phyloP scores from a whole-genome alignment of 2,113 vertebrate species.

The Brienomyrus brachyistius region DNA sequence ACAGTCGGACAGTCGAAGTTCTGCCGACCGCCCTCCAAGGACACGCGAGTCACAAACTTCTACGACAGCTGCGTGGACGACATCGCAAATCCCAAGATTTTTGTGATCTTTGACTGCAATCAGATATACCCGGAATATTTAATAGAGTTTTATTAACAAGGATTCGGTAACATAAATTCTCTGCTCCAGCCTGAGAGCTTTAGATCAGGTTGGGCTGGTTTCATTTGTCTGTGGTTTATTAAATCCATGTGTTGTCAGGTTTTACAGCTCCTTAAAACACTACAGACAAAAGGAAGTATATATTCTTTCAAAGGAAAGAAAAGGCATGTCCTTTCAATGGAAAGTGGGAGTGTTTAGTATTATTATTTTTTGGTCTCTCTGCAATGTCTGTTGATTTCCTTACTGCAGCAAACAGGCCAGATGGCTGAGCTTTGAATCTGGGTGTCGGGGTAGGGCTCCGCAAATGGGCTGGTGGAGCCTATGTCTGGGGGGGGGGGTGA shows the following conservation, averaged over 20 bases:
- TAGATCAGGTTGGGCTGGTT: neutral
- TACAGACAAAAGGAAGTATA: neutral
- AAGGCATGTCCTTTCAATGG: neutral
- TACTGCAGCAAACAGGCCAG: neutral
- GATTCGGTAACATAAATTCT: neutral
- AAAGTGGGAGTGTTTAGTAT: neutral
- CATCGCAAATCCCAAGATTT: conserved; percentile 85
- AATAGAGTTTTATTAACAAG: conserved; percentile 79
- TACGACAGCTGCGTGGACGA: conserved; percentile 96
- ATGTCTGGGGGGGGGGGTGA: neutral
- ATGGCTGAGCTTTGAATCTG: neutral
- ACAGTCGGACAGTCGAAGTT: conserved; percentile 77
- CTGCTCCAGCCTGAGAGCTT: neutral
- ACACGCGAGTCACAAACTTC: conserved; percentile 84
- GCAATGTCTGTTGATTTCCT: neutral
- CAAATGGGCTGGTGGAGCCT: neutral
- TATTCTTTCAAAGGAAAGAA: conserved; percentile 3
- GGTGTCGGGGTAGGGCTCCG: neutral
- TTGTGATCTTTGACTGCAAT: conserved; percentile 92
- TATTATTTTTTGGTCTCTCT: too few species aligned
- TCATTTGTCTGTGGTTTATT: neutral
- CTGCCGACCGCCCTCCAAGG: conserved; percentile 87
- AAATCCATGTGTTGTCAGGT: neutral
- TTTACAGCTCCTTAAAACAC: neutral
- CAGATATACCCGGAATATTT: conserved; percentile 96